Base-by-base conservation (phyloP, 2,797 vertebrate genomes). In the Artibeus lituratus region DNA sequence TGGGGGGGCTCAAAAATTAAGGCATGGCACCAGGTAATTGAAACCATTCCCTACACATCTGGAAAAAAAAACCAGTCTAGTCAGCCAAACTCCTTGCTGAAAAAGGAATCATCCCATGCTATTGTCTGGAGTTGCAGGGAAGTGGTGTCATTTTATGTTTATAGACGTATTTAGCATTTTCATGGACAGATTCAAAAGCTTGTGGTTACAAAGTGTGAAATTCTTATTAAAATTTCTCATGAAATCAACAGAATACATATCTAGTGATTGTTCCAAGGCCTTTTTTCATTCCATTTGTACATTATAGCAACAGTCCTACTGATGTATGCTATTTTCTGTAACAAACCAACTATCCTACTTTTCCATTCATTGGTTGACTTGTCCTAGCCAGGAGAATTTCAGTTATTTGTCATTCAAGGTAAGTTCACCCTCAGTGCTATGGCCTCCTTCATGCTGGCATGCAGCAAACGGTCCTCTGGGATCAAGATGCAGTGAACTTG, bases 191-290 rank as follows among this genome's bases (percentile, higher is more conserved):
- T 82, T 97, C 90, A 97, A 94, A 98, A 97, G 69, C 78, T 84
- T 97, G 94, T 96, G 96, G 95, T 98, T 98, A 98, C 96, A 76
- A 96, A 97, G 97, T 98, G 97, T 98, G 96, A 98, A 98, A 98
- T 98, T 93, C 94, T 97, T 96, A 97, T 98, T 98, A 98, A 98
- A 98, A 98, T 97, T 98, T 82, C 82, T 97, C 9, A 10, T 90
- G 87, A 97, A 97, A 97, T 96, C 95, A 97, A 73, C 85, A 95
- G 96, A 97, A 97, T 93, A 94, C 94, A 88, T 94, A 97, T 51
- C 53, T 89, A 96, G 86, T 59, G 94, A 96, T 96, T 97, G 84
- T 97, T 83, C 24, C 93, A 94, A 86, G 92, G 81, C 32, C 16
- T 92, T 59, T n/a, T 62, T 83, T 91, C 80, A 91, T 96, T 85